Base-by-base conservation (phyloP, 2,113 vertebrate genomes). In the Aptenodytes forsteri region DNA sequence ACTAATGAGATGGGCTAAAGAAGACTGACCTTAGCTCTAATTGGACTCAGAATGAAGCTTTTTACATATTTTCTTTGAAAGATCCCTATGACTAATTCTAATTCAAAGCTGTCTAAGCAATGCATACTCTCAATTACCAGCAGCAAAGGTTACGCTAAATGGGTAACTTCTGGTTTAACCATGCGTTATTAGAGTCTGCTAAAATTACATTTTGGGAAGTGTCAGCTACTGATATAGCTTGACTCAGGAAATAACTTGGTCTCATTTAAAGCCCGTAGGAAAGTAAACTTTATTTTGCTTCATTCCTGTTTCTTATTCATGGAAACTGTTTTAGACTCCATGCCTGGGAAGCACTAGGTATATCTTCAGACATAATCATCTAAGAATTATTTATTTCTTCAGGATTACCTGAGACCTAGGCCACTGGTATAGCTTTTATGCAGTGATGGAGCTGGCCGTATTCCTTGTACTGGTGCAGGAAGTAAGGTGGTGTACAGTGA, bases 21-120 rank as follows among this genome's bases (percentile, higher is more conserved):
- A 94, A 72, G 65, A 91, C 49, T 97, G 88, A 96, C 92, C 88
- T 94, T 95, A 89, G 29, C 62, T 93, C 69, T 94, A 93, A 96
- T 50, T 95, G 61, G 83, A 55, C 92, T 89, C 86, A 75, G 79
- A 94, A 92, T 59, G 7, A 88, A 93, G 65, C 54, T 71, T 97
- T 96, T 90, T 71, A 78, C 64, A 42, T 83, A 62, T 90, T 92
- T 95, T 52, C 44, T 93, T 93, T 92, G 40, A 94, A 94, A 94
- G 77, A 38, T 87, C 46, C 36, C 56, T 87, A 38, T 90, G 80
- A 79, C 72, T 93, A 79, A 95, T 89, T 95, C 56, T 87, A 87
- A 93, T 95, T 96, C 93, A 72, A 84, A 87, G 65, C 72, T 94
- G 61, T 36, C 83, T 84, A 83, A 91, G 92, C 83, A 94, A 83